These are phyloP conservation scores for Orestias chungarensis DNA, from an alignment of 2,797 vertebrate genomes.

Conservation along the genomic window DNA sequence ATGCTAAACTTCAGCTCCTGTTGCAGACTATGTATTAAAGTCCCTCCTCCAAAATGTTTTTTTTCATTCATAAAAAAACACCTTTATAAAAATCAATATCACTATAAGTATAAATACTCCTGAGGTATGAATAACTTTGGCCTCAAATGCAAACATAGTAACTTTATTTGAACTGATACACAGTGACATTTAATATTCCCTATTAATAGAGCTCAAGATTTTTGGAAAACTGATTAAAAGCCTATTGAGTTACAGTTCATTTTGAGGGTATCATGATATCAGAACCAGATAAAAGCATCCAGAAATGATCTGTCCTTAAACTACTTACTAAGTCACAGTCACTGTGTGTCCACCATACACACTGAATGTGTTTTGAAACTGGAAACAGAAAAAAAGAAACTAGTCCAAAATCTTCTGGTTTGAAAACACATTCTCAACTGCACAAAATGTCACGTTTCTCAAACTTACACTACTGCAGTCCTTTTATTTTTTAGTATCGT, in stretches of 20 bases:
- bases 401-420: neutral
- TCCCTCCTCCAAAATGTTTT: neutral
- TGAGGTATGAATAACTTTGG: neutral
- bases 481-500: no score
- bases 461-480: no score
- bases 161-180: neutral
- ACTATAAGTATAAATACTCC: neutral
- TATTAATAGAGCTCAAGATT: neutral
- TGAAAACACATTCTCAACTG: neutral
- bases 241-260: neutral
- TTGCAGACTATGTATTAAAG: neutral
- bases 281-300: conserved; percentile 3
- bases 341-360: no score
- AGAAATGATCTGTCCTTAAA: neutral
- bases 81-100: neutral
- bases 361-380: neutral
- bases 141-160: neutral
- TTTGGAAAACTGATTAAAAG: neutral
- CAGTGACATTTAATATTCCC: no score
- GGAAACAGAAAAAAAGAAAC: neutral
- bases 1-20: neutral
- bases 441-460: neutral
- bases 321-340: neutral
- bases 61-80: neutral
- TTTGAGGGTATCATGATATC: neutral